Conservation (phyloP, 2,888 invertebrate genomes). For the Melipona beecheii region DNA sequence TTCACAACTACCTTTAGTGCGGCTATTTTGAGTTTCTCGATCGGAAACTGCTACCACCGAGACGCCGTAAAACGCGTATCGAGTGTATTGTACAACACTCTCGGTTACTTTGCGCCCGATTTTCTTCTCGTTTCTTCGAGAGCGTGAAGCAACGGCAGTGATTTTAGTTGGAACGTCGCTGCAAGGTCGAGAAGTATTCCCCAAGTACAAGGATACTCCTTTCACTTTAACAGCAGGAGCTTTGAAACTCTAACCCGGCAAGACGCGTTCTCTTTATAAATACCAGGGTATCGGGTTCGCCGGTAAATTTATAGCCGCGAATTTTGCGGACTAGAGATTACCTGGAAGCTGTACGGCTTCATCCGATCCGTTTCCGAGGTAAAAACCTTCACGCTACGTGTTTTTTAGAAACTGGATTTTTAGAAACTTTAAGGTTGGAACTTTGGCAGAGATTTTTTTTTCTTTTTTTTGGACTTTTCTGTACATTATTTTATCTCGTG, state of each 20-base stretch:
- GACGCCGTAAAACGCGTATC: background rate
- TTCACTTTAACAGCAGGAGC: slow-evolving; percentile 54
- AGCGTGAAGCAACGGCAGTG: slow-evolving; percentile 3
- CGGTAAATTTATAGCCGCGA: slow-evolving; percentile 43
- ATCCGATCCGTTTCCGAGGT: slow-evolving; percentile 6
- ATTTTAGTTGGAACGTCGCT: slow-evolving; percentile 6
- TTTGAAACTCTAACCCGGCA: slow-evolving; percentile 55
- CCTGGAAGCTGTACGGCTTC: slow-evolving; percentile 33
- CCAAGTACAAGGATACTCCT: slow-evolving; percentile 45
- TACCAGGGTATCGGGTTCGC: slow-evolving; percentile 37
- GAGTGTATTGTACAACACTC: background rate
- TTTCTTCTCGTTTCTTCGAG: slow-evolving; percentile 2
- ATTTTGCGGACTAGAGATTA: slow-evolving; percentile 32
- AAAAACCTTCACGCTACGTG: background rate
- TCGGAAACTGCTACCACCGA: background rate
- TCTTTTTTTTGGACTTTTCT: background rate
- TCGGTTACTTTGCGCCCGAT: slow-evolving; percentile 5
- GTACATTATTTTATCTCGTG: background rate
- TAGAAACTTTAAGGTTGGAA: background rate
- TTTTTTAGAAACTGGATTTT: background rate
- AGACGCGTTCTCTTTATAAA: slow-evolving; percentile 57
- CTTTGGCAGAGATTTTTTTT: too few species aligned
- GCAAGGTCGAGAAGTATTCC: slow-evolving; percentile 34
- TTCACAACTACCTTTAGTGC: background rate
- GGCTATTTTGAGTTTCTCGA: background rate